Evolutionary conservation across 2,113 vertebrate genomes (phyloP).

Genomic region (Pelvicachromis taeniatus): DNA sequence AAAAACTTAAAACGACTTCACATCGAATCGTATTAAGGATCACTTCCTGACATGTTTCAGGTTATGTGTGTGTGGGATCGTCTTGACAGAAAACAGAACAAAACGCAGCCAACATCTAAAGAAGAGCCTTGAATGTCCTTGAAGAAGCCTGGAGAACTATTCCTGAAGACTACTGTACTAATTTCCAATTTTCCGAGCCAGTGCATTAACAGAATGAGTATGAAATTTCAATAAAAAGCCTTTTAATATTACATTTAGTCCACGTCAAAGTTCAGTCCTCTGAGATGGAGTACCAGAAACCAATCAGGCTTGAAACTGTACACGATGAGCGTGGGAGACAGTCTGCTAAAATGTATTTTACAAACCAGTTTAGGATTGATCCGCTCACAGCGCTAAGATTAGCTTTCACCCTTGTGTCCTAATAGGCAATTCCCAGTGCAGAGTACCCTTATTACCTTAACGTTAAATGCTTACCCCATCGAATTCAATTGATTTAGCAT

Average conservation of each 20-base stretch:
- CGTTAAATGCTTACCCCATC: neutral
- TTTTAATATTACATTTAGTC: neutral
- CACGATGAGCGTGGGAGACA: neutral
- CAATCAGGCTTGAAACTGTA: neutral
- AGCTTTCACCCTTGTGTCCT: neutral
- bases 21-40: neutral
- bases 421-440: neutral
- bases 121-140: neutral
- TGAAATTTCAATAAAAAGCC: neutral
- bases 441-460: neutral
- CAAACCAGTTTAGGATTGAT: conserved; percentile 14
- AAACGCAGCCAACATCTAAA: neutral
- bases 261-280: neutral
- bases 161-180: neutral
- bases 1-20: neutral
- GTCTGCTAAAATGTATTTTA: neutral
- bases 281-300: neutral
- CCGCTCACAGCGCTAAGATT: neutral
- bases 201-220: too few species aligned
- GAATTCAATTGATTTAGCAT: neutral
- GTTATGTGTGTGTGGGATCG: neutral
- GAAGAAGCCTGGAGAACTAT: neutral
- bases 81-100: neutral
- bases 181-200: neutral
- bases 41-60: neutral